Conservation (phyloP, 2,888 invertebrate genomes). For the Platycheirus rosarum region DNA sequence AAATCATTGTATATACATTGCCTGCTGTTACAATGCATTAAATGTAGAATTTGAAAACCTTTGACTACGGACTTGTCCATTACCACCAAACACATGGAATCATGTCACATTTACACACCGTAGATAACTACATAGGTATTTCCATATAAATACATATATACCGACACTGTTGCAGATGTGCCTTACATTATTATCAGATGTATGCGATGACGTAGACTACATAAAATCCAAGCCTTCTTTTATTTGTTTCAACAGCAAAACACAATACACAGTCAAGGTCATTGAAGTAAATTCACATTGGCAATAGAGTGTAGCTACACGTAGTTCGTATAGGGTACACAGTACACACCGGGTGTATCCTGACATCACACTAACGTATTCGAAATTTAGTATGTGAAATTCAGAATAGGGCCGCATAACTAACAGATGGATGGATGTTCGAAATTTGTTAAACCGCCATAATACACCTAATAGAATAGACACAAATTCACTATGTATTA, state of each 20-base stretch:
- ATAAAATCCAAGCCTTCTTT: conserved; percentile 19
- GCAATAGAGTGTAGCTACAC: conserved; percentile 61
- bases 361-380: conserved; percentile 59
- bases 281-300: conserved; percentile 45
- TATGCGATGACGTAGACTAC: conserved; percentile 32
- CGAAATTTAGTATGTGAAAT: conserved; percentile 70
- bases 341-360: conserved; percentile 19
- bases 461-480: conserved; percentile 31
- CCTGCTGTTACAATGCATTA: no score
- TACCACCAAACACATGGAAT: conserved; percentile 35
- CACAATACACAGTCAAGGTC: conserved; percentile 66
- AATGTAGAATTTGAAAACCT: no score
- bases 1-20: no score
- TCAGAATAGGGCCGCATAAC: conserved; percentile 70
- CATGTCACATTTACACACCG: conserved; percentile 39
- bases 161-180: conserved; percentile 39
- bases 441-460: neutral
- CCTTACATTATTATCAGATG: conserved; percentile 39
- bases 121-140: conserved; percentile 32
- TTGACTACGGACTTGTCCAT: neutral
- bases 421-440: conserved; percentile 26
- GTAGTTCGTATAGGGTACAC: conserved; percentile 56
- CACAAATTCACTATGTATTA: neutral
- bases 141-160: conserved; percentile 16
- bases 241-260: neutral